phyloP scores from a whole-genome alignment of 1,140 invertebrate genomes.

The Zaprionus taronus region DNA sequence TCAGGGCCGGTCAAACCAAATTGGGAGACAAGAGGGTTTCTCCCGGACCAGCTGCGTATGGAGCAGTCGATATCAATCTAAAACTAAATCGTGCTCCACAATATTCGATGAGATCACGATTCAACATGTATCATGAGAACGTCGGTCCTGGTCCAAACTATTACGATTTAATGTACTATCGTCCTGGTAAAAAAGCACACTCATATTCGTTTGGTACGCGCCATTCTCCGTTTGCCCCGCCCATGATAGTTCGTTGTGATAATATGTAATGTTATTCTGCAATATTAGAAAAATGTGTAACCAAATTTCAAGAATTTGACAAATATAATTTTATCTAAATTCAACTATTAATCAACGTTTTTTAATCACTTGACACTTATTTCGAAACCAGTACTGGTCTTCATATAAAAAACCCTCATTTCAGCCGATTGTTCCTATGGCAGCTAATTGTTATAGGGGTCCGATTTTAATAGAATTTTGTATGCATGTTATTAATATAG shows the following conservation, averaged over 20 bases:
- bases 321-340: not conserved
- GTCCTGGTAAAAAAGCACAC: slow-evolving; percentile 63
- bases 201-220: slow-evolving; percentile 74
- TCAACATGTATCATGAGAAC: slow-evolving; percentile 23
- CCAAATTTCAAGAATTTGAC: not conserved
- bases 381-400: too few relatives aligned
- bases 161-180: slow-evolving; percentile 79
- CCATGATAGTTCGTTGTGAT: slow-evolving; percentile 82
- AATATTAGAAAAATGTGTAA: slow-evolving; percentile 63
- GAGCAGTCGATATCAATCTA: slow-evolving; percentile 68
- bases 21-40: slow-evolving; percentile 64
- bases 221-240: slow-evolving; percentile 71
- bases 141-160: slow-evolving; percentile 84
- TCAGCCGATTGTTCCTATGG: too few relatives aligned
- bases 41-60: slow-evolving; percentile 87
- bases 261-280: slow-evolving; percentile 73
- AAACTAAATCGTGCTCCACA: slow-evolving; percentile 72
- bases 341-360: not conserved
- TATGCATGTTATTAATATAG: too few relatives aligned
- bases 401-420: too few relatives aligned
- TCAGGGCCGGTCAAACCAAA: slow-evolving; percentile 83
- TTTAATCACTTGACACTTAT: not conserved
- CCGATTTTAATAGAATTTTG: too few relatives aligned
- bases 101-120: slow-evolving; percentile 81
- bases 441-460: too few relatives aligned